Base-by-base conservation (phyloP, 1,140 invertebrate genomes). In the Pachypeltis micranthus region DNA sequence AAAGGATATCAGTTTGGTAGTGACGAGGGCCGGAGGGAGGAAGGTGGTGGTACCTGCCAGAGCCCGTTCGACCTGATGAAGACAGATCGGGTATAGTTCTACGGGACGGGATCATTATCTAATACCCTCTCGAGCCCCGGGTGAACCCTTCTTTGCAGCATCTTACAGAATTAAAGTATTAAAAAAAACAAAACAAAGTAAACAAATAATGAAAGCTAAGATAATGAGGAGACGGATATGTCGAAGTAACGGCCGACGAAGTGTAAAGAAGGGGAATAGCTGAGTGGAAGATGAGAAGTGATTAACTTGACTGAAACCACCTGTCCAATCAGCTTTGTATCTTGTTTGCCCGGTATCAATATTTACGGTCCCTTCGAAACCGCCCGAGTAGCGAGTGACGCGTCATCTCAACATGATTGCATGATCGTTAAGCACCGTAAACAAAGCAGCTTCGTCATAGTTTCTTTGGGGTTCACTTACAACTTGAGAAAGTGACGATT, bases 21-120 rank as follows among this genome's bases (percentile, higher is more conserved):
- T 10, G 31, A 39, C 7, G 7, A 16, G 7, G 31, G 31, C 31
- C 31, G 16, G 7, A 39, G 31, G 7, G 31, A 39, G 23, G 47
- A 51, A 51, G 7, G 19, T 10, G 47, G 47, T 4, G 4, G 12
- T 4, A 4, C 47, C 23, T 10, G 10, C 47, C 12, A 21, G 21
- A 3, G 4, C 7, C 7, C 12, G 31, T 51, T 21, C 47, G 21
- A 10, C 47, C 47, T 51, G 47, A 51, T 51, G 47, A 51, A 14
- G 47, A 51, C 47, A 21, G 47, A 51, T 51, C 47, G 47, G 7
- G 47, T 10, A 10, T 21, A 21, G 19, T 16, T 4, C 7, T 10
- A 14, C 23, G 47, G 47, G 47, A 51, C n/a, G 23, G 47, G 47
- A 51, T 51, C 47, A 51, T 51, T 51, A 51, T 51, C 47, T 51